These are phyloP conservation scores for Ophraella communa DNA, from an alignment of 2,888 invertebrate genomes.

Conservation along the genomic window DNA sequence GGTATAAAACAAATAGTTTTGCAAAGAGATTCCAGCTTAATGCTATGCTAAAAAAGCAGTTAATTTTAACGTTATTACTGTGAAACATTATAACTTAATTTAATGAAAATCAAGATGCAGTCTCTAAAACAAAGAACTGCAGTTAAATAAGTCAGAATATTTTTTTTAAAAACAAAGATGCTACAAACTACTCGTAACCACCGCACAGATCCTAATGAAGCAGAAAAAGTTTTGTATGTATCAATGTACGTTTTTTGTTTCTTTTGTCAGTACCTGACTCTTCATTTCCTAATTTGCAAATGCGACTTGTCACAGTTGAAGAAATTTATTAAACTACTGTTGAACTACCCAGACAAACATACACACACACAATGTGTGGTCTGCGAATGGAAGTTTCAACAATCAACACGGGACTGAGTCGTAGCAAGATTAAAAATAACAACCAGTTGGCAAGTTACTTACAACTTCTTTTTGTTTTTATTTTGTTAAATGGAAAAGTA, in stretches of 20 bases:
- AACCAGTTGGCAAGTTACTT: slow-evolving; percentile 16
- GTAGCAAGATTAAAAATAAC: slow-evolving; percentile 13
- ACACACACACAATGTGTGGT: slow-evolving; percentile 35
- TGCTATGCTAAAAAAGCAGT: too few relatives aligned
- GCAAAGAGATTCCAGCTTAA: too few relatives aligned
- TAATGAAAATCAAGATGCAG: too few relatives aligned
- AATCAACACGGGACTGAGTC: slow-evolving; percentile 1
- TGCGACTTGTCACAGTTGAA: slow-evolving; percentile 31
- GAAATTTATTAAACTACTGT: slow-evolving; percentile 35
- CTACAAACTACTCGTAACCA: not conserved
- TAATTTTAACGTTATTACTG: too few relatives aligned
- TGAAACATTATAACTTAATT: too few relatives aligned
- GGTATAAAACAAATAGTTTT: too few relatives aligned
- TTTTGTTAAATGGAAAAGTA: slow-evolving; percentile 20
- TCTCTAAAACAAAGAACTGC: too few relatives aligned
- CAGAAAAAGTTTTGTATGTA: not conserved
- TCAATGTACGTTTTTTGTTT: not conserved
- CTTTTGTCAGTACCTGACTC: slow-evolving; percentile 1
- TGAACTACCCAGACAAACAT: too few relatives aligned
- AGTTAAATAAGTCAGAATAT: too few relatives aligned
- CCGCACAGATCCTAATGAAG: slow-evolving; percentile 6
- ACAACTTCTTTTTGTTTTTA: slow-evolving; percentile 4
- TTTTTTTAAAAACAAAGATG: not conserved
- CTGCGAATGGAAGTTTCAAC: slow-evolving; percentile 18
- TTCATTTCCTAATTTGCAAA: slow-evolving; percentile 36